Conservation (phyloP, 2,113 vertebrate genomes). For the Nesoenas mayeri region DNA sequence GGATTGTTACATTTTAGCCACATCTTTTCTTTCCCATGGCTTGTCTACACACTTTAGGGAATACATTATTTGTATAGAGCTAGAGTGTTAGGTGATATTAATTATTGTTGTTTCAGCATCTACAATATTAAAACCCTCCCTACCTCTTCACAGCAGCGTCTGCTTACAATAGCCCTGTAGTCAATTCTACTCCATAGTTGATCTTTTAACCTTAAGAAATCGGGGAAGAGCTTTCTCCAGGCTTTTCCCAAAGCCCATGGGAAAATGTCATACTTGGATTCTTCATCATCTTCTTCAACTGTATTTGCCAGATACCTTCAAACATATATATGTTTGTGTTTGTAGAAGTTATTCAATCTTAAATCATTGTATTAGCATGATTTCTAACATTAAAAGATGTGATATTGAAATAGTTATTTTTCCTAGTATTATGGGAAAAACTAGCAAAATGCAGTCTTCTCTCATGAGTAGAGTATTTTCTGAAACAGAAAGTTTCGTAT, state of each 20-base stretch:
- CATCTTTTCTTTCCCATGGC: not conserved
- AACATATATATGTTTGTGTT: conserved; percentile 19
- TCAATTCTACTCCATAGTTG: conserved; percentile 90
- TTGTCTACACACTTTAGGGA: not conserved
- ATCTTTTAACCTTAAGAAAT: conserved; percentile 89
- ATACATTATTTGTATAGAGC: not conserved
- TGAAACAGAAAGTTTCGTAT: not conserved
- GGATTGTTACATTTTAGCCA: not conserved
- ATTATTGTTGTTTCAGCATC: not conserved
- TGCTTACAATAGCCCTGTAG: conserved; percentile 93
- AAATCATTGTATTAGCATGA: not conserved
- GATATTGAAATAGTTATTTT: not conserved
- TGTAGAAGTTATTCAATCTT: not conserved
- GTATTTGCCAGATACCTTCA: conserved; percentile 95
- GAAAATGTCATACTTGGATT: conserved; percentile 94
- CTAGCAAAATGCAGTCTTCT: not conserved
- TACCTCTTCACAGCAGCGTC: conserved; percentile 96
- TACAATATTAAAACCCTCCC: conserved; percentile 21
- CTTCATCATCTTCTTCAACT: conserved; percentile 96
- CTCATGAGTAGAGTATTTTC: not conserved
- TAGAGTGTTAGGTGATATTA: not conserved
- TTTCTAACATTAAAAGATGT: not conserved
- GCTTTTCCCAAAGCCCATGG: conserved; percentile 93
- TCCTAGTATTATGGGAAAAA: not conserved
- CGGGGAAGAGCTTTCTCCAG: conserved; percentile 88